phyloP scores from a whole-genome alignment of 2,113 vertebrate genomes.

The Elaphurus davidianus region DNA sequence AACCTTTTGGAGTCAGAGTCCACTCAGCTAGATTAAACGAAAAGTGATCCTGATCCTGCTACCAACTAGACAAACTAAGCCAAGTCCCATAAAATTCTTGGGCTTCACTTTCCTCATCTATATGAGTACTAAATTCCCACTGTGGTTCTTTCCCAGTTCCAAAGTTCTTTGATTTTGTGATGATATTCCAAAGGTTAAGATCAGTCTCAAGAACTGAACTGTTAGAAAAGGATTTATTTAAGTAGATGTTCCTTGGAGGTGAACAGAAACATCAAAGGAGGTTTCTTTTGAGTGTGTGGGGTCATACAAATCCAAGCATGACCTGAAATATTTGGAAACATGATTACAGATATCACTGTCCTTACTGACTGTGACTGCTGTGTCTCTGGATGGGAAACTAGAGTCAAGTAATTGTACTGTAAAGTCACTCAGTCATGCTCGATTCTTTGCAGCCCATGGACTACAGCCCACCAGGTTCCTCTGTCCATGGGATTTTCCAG shows the following conservation, averaged over 20 bases:
- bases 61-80: neutral
- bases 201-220: neutral
- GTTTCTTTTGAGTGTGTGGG: neutral
- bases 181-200: slow-evolving; percentile 25
- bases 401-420: neutral
- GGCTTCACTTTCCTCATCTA: slow-evolving; percentile 9
- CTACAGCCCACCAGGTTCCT: neutral
- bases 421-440: neutral
- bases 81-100: neutral
- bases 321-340: slow-evolving; percentile 39
- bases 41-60: slow-evolving; percentile 11
- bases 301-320: slow-evolving; percentile 22
- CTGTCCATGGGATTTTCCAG: neutral
- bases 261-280: neutral
- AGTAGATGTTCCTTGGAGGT: neutral
- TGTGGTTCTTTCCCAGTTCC: neutral
- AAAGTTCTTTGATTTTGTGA: slow-evolving; percentile 42
- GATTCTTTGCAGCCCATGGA: neutral
- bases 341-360: neutral
- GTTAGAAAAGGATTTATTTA: neutral
- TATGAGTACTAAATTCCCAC: neutral
- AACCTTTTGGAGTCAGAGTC: neutral
- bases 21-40: neutral
- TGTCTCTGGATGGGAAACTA: neutral
- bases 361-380: slow-evolving; percentile 25